Evolutionary conservation across 2,888 invertebrate species (phyloP), one percentile per base, ranked within the genome.

Genomic region (Zygogramma bicolorata): DNA sequence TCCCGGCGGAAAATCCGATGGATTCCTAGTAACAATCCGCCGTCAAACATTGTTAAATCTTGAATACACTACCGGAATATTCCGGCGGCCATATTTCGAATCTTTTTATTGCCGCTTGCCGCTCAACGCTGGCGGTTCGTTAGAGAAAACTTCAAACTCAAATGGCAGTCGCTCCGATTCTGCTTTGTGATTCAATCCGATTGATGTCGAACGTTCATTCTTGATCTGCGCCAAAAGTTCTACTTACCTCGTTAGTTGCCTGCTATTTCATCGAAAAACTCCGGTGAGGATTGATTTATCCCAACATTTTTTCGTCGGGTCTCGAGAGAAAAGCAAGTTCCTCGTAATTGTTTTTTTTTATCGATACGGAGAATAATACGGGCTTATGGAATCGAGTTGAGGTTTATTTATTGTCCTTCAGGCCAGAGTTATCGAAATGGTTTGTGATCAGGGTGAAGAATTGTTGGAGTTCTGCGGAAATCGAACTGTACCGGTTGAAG

Each of bases 101-200:
- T 77, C 76, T 76, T 76, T 76, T 77, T 75, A 76, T 74, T 65
- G 75, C 71, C 59, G 46, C 69, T 71, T 73, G 71, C 71, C 69
- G 67, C 75, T 71, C 71, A 38, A 15, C 34, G 22, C 62, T 46
- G 46, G 46, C 68, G 72, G 74, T 75, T 77, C 77, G 74, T 77
- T 75, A 77, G 68, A 72, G 65, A 68, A 49, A 70, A 75, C 65
- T 70, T 68, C 72, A 75, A 75, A 68, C 68, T 66, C 70, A 63
- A 68, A 71, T 59, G 57, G 60, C 62, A 63, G 49, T 46, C 57
- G 66, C 59, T 68, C 67, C 66, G 57, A 69, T 74, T 67, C 49
- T 69, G 71, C 69, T 69, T 63, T 74, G 74, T 74, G 75, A 75
- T 68, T 72, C 70, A 65, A 72, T 70, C 63, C 53, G 75, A 72